These are phyloP conservation scores for Rhamphomyia laevipes DNA, from an alignment of 2,888 invertebrate species.

Conservation along the genomic window DNA sequence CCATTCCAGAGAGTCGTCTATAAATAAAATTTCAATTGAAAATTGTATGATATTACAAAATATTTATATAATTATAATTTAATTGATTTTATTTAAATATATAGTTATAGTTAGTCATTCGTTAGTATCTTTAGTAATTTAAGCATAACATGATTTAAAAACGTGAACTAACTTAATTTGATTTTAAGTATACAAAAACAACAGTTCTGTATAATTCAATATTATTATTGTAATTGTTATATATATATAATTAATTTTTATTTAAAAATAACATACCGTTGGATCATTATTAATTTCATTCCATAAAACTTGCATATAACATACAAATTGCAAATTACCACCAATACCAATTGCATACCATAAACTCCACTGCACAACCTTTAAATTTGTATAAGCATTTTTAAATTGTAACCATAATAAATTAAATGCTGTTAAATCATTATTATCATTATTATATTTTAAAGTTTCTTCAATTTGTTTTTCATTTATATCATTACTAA, in stretches of 20 bases:
- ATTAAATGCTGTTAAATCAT: constrained; percentile 17
- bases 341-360: constrained; percentile 67
- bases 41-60: no score
- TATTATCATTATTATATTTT: constrained; percentile 25
- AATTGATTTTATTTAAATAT: no score
- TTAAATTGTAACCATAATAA: constrained; percentile 48
- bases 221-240: not conserved
- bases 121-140: no score
- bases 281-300: constrained; percentile 38
- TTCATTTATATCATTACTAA: not conserved
- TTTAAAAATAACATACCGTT: constrained; percentile 12
- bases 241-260: not conserved
- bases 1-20: constrained; percentile 44
- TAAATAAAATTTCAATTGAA: no score
- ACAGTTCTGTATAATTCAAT: no score
- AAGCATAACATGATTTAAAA: no score
- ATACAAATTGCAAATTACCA: constrained; percentile 57
- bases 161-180: no score
- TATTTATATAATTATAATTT: no score
- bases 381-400: constrained; percentile 46
- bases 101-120: no score
- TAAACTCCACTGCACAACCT: constrained; percentile 60
- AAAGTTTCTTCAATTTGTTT: not conserved
- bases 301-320: constrained; percentile 66
- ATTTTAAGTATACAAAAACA: no score